Evolutionary conservation across 2,888 invertebrate species (phyloP).

Genomic region (Himalopsyche anomala): DNA sequence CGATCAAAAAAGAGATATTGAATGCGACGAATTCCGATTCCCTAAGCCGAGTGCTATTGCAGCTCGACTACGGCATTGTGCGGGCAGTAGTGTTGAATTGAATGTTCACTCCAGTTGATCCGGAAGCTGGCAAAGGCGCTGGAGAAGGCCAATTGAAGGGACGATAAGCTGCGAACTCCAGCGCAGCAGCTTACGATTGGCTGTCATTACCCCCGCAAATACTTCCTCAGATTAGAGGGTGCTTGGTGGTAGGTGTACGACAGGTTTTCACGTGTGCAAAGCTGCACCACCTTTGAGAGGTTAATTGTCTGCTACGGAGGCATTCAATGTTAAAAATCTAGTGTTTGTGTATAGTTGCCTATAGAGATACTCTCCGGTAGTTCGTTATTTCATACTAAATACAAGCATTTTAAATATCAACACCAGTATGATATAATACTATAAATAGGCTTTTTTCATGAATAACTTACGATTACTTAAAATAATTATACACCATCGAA

Average conservation of each 20-base stretch:
- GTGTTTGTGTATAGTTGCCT: no score
- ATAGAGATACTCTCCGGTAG: no score
- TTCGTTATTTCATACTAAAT: no score
- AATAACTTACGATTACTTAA: no score
- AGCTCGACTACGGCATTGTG: no score
- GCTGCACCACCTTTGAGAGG: conserved; percentile 5
- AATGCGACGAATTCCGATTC: no score
- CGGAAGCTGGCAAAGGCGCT: background rate
- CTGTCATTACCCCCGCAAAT: conserved; percentile 31
- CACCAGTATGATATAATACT: no score
- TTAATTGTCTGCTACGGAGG: background rate
- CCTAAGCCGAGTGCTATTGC: no score
- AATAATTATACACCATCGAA: no score
- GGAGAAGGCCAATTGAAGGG: conserved; percentile 32
- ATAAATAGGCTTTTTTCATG: no score
- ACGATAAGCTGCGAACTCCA: conserved; percentile 31
- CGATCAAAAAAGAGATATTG: no score
- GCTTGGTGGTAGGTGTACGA: background rate
- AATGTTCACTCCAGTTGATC: conserved; percentile 21
- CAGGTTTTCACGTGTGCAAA: background rate
- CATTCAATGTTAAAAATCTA: background rate
- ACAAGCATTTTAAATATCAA: no score
- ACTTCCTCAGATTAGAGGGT: conserved; percentile 38
- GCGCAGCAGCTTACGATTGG: background rate
- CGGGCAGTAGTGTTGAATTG: background rate